phyloP scores from a whole-genome alignment of 2,113 vertebrate species.

The Sinocyclocheilus anshuiensis region DNA sequence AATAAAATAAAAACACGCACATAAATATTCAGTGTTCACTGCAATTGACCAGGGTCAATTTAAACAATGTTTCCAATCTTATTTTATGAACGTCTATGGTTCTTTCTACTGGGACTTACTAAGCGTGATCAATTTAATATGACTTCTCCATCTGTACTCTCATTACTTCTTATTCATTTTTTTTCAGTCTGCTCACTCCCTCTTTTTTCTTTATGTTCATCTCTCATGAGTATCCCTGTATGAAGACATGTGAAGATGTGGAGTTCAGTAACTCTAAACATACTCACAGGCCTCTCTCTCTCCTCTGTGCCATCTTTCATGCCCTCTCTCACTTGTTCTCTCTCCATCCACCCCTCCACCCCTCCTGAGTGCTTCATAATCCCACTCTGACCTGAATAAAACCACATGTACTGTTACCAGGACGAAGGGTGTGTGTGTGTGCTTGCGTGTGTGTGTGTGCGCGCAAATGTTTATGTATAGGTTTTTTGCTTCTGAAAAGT shows the following conservation, averaged over 20 bases:
- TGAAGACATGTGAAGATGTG: background rate
- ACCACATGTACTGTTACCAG: conserved; percentile 48
- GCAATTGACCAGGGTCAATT: too few species aligned
- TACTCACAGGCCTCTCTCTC: background rate
- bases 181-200: background rate
- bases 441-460: conserved; percentile 16
- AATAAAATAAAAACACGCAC: too few species aligned
- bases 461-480: background rate
- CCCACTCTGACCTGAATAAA: conserved; percentile 70
- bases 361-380: conserved; percentile 63
- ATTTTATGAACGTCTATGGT: too few species aligned
- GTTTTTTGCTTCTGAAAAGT: background rate
- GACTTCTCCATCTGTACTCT: too few species aligned
- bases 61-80: too few species aligned
- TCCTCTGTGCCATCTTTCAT: conserved; percentile 6
- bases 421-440: conserved; percentile 36
- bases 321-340: conserved; percentile 10
- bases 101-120: too few species aligned
- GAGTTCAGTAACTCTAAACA: background rate
- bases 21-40: too few species aligned
- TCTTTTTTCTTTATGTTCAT: background rate
- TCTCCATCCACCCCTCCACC: conserved; percentile 13
- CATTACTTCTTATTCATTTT: too few species aligned
- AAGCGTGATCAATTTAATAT: too few species aligned
- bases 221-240: background rate